phyloP scores from a whole-genome alignment of 2,797 vertebrate genomes.

The Ctenochaetus hawaiiensis region DNA sequence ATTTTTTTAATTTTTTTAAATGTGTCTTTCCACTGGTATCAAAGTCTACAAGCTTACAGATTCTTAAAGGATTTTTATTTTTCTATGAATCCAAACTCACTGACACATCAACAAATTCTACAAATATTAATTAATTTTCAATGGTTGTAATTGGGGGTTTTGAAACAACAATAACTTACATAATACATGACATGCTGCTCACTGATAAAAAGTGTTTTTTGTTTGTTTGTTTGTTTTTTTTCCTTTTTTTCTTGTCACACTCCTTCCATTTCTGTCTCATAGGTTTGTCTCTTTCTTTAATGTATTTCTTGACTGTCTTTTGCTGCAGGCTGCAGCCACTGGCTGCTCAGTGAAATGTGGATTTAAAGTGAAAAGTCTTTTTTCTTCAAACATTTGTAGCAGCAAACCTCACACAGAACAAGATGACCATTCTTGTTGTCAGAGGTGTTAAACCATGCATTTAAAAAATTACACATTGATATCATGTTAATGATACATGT shows the following conservation, averaged over 20 bases:
- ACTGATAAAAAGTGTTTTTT: too few species aligned
- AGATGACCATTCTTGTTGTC: background rate
- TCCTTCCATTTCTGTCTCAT: background rate
- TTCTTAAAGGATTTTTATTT: background rate
- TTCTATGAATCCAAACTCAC: background rate
- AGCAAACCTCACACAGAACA: background rate
- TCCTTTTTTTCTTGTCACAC: background rate
- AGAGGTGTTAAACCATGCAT: too few species aligned
- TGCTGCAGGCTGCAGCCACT: background rate
- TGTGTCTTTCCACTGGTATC: background rate
- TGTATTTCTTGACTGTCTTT: background rate
- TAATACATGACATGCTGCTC: background rate
- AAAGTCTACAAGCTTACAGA: background rate
- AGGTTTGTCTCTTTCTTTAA: background rate
- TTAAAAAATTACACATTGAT: too few species aligned
- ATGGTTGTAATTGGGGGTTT: background rate
- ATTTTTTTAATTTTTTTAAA: background rate
- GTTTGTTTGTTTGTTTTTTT: too few species aligned
- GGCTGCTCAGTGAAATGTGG: background rate
- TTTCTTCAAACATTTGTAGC: background rate
- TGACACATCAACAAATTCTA: background rate
- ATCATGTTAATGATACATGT: too few species aligned
- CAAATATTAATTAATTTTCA: background rate
- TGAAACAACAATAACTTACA: background rate
- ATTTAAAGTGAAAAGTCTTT: constrained; percentile 1